These are phyloP conservation scores for Spongia lamella DNA, from an alignment of 37 sponge, comb jelly and placozoan genomes.

Conservation along the genomic window DNA sequence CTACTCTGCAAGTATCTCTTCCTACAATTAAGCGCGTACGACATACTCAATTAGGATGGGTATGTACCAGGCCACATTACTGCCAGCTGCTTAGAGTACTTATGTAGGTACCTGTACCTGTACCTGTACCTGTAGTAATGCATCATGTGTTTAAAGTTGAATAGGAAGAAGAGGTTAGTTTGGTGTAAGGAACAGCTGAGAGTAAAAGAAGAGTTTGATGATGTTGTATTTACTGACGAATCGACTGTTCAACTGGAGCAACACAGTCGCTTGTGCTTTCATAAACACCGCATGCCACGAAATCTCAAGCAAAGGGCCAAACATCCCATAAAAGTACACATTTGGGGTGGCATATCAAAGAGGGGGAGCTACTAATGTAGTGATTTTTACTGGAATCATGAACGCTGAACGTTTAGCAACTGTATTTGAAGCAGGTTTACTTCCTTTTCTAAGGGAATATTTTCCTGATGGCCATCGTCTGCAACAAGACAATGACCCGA, in stretches of 20 bases:
- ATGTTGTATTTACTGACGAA: slow-evolving; percentile 43
- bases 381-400: slow-evolving; percentile 49
- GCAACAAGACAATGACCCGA: slow-evolving; percentile 40
- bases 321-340: slow-evolving; percentile 17
- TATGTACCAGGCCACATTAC: slow-evolving; percentile 21
- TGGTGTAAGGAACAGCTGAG: slow-evolving; percentile 12
- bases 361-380: slow-evolving; percentile 38
- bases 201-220: slow-evolving; percentile 29
- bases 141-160: too few species aligned
- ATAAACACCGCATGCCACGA: slow-evolving; percentile 10
- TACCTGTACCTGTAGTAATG: too few species aligned
- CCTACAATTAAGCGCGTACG: slow-evolving; percentile 17
- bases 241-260: slow-evolving; percentile 25
- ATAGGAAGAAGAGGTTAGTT: slow-evolving; percentile 26
- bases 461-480: slow-evolving; percentile 18
- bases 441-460: not conserved
- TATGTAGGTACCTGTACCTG: too few species aligned
- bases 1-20: slow-evolving; percentile 16
- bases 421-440: slow-evolving; percentile 21
- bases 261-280: slow-evolving; percentile 27
- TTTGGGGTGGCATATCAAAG: slow-evolving; percentile 49
- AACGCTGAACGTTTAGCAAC: slow-evolving; percentile 15
- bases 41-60: too few species aligned
- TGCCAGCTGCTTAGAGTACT: slow-evolving; percentile 38
- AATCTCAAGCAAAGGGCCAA: slow-evolving; percentile 35